phyloP scores from a whole-genome alignment of 2,888 invertebrate genomes.

The Busseola fusca region DNA sequence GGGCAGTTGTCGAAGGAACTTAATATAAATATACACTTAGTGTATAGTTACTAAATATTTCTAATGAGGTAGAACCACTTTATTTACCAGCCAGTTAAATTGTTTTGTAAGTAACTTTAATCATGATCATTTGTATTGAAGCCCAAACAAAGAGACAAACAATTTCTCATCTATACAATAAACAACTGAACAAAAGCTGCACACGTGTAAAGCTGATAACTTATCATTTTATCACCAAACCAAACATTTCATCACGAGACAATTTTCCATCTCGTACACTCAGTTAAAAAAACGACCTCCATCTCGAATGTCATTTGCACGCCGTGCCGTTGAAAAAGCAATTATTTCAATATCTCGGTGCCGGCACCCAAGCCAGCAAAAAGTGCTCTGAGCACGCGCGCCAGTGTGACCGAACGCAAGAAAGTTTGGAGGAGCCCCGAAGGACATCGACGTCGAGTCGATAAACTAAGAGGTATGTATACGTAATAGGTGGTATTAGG shows the following conservation, averaged over 20 bases:
- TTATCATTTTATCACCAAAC: conserved; percentile 70
- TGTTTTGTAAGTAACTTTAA: conserved; percentile 1
- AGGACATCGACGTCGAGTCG: conserved; percentile 71
- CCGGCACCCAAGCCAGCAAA: conserved; percentile 81
- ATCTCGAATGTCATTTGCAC: conserved; percentile 89
- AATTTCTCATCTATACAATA: conserved; percentile 8
- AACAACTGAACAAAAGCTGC: conserved; percentile 15
- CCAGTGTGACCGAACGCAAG: conserved; percentile 78
- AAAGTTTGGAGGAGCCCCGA: conserved; percentile 80
- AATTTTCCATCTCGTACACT: conserved; percentile 83
- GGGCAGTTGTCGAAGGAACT: conserved; percentile 48
- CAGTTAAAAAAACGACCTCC: conserved; percentile 87
- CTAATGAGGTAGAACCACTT: conserved; percentile 31
- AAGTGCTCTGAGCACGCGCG: conserved; percentile 84
- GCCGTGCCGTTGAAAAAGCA: conserved; percentile 88
- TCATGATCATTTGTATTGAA: background rate
- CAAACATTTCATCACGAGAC: conserved; percentile 83
- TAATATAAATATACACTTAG: conserved; percentile 54
- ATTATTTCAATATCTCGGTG: conserved; percentile 88
- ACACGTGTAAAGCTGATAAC: conserved; percentile 48
- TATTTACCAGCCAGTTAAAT: conserved; percentile 1
- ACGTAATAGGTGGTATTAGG: conserved; percentile 47
- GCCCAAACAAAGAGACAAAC: conserved; percentile 3
- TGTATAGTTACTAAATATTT: conserved; percentile 42
- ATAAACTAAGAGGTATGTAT: conserved; percentile 57